Evolutionary conservation across 2,888 invertebrate species (phyloP).

Genomic region (Antitype chi): DNA sequence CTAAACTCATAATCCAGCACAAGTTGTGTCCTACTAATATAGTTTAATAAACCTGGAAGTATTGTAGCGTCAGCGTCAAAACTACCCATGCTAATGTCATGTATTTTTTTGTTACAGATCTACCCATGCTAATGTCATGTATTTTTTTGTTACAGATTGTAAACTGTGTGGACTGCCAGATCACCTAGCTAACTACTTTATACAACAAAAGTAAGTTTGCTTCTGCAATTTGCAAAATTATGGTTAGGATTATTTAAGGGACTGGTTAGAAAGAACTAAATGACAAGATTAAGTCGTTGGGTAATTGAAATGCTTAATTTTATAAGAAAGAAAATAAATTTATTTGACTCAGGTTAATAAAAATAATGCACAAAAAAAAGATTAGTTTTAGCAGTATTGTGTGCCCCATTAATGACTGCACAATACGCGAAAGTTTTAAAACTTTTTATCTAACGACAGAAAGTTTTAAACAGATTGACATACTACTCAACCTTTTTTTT

Average conservation of each 20-base stretch:
- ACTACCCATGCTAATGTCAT: slow-evolving; percentile 35
- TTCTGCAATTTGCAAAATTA: not conserved
- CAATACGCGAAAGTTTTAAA: not conserved
- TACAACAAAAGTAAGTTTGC: slow-evolving; percentile 73
- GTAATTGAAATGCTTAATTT: not conserved
- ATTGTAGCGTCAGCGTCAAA: slow-evolving; percentile 1
- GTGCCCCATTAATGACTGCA: no score
- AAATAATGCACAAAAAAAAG: no score
- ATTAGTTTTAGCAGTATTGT: no score
- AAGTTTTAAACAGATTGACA: not conserved
- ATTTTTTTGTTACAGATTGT: slow-evolving; percentile 70
- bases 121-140: slow-evolving; percentile 39
- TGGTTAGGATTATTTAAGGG: no score
- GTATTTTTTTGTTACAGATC: slow-evolving; percentile 70
- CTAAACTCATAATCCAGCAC: not conserved
- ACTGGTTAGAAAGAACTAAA: not conserved
- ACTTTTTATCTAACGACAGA: not conserved
- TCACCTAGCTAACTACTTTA: slow-evolving; percentile 58
- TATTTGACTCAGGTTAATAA: no score
- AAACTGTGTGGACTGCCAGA: slow-evolving; percentile 64
- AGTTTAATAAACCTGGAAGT: not conserved
- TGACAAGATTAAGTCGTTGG: no score
- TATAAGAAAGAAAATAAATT: not conserved
- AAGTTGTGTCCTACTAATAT: slow-evolving; percentile 9
- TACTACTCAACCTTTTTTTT: not conserved